These are phyloP conservation scores for Caranx melampygus DNA, from an alignment of 2,113 vertebrate genomes.

Conservation along the genomic window DNA sequence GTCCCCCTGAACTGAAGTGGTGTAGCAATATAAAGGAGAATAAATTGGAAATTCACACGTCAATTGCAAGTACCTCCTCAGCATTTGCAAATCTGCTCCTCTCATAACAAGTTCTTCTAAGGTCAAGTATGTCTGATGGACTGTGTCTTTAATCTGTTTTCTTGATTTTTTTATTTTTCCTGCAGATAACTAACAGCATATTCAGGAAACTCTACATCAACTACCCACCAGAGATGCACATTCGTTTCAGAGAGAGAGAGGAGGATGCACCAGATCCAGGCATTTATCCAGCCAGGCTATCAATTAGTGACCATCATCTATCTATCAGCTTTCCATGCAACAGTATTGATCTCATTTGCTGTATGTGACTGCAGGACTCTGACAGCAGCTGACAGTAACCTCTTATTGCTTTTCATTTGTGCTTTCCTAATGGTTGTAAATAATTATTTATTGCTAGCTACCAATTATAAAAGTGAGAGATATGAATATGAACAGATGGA, in stretches of 20 bases:
- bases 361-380: conserved; percentile 67
- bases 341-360: conserved; percentile 56
- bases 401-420: conserved; percentile 70
- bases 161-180: conserved; percentile 11
- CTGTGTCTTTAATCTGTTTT: conserved; percentile 19
- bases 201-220: conserved; percentile 27
- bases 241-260: background rate
- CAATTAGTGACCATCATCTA: conserved; percentile 57
- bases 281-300: conserved; percentile 41
- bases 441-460: conserved; percentile 94
- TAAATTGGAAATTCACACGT: no score
- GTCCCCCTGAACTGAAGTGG: no score
- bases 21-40: no score
- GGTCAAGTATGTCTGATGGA: background rate
- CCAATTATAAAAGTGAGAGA: conserved; percentile 68
- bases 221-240: conserved; percentile 23
- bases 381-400: conserved; percentile 66
- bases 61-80: no score
- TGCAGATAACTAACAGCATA: conserved; percentile 87
- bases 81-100: background rate
- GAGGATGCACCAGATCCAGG: conserved; percentile 20
- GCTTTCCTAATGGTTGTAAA: conserved; percentile 91
- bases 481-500: conserved; percentile 22
- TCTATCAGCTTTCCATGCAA: conserved; percentile 66
- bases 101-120: background rate